A percentile compares a stretch with the other conserved stretches of the same genome.
These are phyloP conservation scores for Oophaga sylvatica DNA, from an alignment of 2,797 vertebrate genomes.

Conservation along the genomic window DNA sequence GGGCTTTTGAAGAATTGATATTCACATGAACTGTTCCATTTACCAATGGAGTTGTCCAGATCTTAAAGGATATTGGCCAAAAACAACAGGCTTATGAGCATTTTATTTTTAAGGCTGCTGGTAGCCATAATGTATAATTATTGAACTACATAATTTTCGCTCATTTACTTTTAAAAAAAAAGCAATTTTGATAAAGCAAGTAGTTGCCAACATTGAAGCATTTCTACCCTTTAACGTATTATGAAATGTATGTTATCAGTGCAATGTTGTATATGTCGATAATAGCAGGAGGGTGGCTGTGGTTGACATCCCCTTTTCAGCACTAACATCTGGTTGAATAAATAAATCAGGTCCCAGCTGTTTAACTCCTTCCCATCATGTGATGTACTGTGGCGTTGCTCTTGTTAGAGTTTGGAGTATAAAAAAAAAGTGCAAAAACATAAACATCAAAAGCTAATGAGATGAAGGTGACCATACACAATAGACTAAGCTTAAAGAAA, in stretches of 20 bases:
- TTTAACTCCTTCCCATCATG: too few species aligned
- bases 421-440: too few species aligned
- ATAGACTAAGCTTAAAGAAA: too few species aligned
- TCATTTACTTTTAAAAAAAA: not conserved
- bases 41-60: constrained; percentile 63
- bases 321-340: too few species aligned
- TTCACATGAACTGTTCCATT: constrained; percentile 46
- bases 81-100: not conserved
- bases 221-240: not conserved
- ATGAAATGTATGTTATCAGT: too few species aligned
- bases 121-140: not conserved
- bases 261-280: too few species aligned
- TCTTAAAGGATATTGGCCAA: constrained; percentile 1
- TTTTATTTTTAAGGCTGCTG: not conserved
- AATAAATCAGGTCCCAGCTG: too few species aligned
- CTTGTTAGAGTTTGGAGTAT: too few species aligned
- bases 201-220: not conserved
- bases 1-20: constrained; percentile 57
- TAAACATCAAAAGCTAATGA: too few species aligned
- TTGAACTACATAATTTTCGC: not conserved
- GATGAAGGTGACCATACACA: too few species aligned
- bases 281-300: not conserved
- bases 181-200: not conserved
- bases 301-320: not conserved
- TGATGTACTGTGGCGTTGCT: too few species aligned